Conservation (phyloP, 2,888 invertebrate species). For the Drosophila paranaensis region DNA sequence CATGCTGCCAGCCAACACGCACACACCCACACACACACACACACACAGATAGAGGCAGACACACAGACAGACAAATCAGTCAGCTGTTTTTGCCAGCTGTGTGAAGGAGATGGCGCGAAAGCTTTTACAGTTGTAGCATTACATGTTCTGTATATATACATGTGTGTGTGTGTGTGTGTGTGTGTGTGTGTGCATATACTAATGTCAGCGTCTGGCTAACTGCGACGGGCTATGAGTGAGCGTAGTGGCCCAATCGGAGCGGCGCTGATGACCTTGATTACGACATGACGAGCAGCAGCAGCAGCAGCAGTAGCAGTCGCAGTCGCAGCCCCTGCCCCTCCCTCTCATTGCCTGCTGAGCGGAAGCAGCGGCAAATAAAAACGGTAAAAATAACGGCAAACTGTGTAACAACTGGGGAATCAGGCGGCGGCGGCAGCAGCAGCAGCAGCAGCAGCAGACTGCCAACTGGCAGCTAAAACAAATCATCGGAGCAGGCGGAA, state of each 20-base stretch:
- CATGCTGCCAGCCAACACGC: conserved; percentile 59
- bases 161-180: conserved; percentile 14
- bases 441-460: conserved; percentile 26
- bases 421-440: conserved; percentile 15
- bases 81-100: conserved; percentile 73
- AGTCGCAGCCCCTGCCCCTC: conserved; percentile 8
- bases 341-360: conserved; percentile 8
- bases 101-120: conserved; percentile 67
- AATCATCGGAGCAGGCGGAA: conserved; percentile 63
- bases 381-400: conserved; percentile 67
- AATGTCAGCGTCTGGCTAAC: conserved; percentile 76
- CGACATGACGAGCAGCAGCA: conserved; percentile 54
- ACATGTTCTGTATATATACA: conserved; percentile 2
- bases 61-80: conserved; percentile 58
- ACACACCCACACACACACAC: conserved; percentile 23
- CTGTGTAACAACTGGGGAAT: conserved; percentile 40
- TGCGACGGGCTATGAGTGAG: conserved; percentile 64
- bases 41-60: conserved; percentile 16
- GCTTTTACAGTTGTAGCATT: conserved; percentile 48
- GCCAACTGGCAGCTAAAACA: conserved; percentile 62
- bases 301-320: not conserved
- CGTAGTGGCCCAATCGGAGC: conserved; percentile 57
- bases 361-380: conserved; percentile 72
- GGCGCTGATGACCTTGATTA: conserved; percentile 77
- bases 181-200: conserved; percentile 48